Percentiles rank a stretch among this genome's conserved stretches.
Evolutionary conservation across 2,797 vertebrate genomes (phyloP).

Genomic region (Melanotaenia nigrans): DNA sequence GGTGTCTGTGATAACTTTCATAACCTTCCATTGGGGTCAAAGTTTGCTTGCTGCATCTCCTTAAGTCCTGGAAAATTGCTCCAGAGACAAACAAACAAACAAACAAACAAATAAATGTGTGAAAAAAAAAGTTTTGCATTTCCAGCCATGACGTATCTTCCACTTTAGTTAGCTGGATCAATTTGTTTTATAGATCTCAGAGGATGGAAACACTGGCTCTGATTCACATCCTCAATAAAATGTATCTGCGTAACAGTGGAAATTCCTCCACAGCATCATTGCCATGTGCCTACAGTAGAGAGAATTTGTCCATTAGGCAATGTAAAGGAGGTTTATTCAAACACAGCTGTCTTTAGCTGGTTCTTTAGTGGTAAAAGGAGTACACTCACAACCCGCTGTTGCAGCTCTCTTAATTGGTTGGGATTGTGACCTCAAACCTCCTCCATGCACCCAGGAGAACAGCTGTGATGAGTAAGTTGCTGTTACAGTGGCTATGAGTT

Average conservation of each 20-base stretch:
- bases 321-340: slow-evolving; percentile 2
- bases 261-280: not conserved
- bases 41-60: not conserved
- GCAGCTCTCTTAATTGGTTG: slow-evolving; percentile 19
- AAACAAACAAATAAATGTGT: not conserved
- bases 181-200: slow-evolving; percentile 19
- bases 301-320: slow-evolving; percentile 18
- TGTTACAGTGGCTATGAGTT: not conserved
- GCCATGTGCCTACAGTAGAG: slow-evolving; percentile 8
- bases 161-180: slow-evolving; percentile 5
- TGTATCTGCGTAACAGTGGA: slow-evolving; percentile 13
- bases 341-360: not conserved
- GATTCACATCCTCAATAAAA: slow-evolving; percentile 16
- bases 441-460: not conserved
- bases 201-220: not conserved
- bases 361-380: slow-evolving; percentile 8
- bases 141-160: not conserved
- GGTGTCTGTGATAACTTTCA: not conserved
- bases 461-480: not conserved
- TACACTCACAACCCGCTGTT: slow-evolving; percentile 9
- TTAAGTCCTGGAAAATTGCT: not conserved
- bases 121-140: not conserved
- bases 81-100: not conserved
- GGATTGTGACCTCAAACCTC: not conserved
- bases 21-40: not conserved